A percentile compares a stretch with the other conserved stretches of the same genome.
Conservation (phyloP, 2,113 vertebrate species). For the Sitta europaea region DNA sequence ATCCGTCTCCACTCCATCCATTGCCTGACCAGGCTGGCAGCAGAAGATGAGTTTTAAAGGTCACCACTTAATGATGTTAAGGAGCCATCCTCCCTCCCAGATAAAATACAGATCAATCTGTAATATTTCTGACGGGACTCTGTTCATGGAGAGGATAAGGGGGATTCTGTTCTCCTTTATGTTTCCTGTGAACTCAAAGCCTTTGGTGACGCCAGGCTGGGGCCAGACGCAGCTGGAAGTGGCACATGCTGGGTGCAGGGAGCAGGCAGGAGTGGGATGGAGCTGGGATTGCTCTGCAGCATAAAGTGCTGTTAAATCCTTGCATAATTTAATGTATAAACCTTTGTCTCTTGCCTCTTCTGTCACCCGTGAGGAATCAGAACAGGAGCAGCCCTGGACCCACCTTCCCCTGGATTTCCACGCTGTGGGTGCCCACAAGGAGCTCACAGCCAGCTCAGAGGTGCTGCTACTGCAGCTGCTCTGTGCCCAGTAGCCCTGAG, state of each 20-base stretch:
- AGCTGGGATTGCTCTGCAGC: neutral
- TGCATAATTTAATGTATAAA: neutral
- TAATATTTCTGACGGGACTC: slow-evolving; percentile 1
- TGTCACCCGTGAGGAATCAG: neutral
- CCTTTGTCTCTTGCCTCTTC: neutral
- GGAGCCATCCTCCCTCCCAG: slow-evolving; percentile 26
- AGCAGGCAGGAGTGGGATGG: neutral
- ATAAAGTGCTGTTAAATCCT: neutral
- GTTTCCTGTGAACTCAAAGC: neutral
- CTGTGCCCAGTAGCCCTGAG: neutral
- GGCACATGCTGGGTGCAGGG: neutral
- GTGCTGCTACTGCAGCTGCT: neutral
- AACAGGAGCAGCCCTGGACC: neutral
- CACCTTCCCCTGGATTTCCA: neutral
- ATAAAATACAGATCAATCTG: slow-evolving; percentile 46
- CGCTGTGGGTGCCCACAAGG: neutral
- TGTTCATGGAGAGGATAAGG: neutral
- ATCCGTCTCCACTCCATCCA: slow-evolving; percentile 34
- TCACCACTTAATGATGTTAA: slow-evolving; percentile 60
- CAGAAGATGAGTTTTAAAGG: slow-evolving; percentile 55
- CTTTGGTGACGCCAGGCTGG: neutral
- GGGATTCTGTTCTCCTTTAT: neutral
- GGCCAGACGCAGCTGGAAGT: neutral
- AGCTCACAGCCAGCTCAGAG: neutral
- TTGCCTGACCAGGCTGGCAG: neutral